phyloP scores from a whole-genome alignment of 2,797 vertebrate genomes.

The Prunella strophiata region DNA sequence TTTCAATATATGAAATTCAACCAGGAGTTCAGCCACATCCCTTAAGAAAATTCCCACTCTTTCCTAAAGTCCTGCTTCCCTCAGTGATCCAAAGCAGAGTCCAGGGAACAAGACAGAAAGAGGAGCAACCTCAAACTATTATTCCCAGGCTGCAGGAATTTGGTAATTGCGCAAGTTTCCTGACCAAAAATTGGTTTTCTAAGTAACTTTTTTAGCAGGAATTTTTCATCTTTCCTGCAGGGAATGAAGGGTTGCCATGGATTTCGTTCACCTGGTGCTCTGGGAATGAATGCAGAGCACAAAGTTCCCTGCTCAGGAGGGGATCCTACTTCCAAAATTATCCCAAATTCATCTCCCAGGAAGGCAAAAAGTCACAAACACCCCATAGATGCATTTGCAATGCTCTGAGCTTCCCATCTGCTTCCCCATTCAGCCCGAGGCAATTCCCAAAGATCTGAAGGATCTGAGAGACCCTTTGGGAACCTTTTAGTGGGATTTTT shows the following conservation, averaged over 20 bases:
- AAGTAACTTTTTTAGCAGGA: not conserved
- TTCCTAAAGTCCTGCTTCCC: not conserved
- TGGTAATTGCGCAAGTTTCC: not conserved
- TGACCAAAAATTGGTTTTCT: not conserved
- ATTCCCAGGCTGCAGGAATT: not conserved
- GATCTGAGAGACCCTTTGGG: too few relatives aligned
- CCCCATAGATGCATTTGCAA: not conserved
- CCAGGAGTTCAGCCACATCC: not conserved
- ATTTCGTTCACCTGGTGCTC: not conserved
- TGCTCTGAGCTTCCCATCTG: not conserved
- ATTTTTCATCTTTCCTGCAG: not conserved
- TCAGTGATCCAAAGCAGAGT: not conserved
- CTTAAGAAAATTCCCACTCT: not conserved
- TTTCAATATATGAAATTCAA: not conserved
- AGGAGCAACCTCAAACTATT: not conserved
- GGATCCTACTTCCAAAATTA: not conserved
- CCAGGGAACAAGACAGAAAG: not conserved
- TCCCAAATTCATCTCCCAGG: not conserved
- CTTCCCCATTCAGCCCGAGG: too few relatives aligned
- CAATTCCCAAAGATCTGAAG: too few relatives aligned
- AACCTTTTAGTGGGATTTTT: not conserved
- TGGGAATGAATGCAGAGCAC: not conserved
- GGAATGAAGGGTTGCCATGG: rapidly evolving
- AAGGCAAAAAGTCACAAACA: not conserved
- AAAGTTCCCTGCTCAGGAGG: too few relatives aligned